phyloP scores from a whole-genome alignment of 1,140 invertebrate genomes.

The Dreissena rostriformis region DNA sequence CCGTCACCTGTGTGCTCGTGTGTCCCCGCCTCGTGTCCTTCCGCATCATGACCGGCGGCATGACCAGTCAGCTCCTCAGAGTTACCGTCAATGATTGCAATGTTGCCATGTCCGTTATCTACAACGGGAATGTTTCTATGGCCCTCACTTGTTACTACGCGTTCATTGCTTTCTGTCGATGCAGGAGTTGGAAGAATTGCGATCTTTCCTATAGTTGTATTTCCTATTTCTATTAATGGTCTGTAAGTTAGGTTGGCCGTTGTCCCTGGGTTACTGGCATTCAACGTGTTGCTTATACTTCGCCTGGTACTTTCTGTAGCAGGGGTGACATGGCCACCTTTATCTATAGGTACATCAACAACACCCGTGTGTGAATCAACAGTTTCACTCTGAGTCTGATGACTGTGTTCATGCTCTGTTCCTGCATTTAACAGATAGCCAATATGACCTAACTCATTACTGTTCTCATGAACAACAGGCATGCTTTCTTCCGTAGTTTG shows the following conservation, averaged over 20 bases:
- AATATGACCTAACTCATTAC: too few species aligned
- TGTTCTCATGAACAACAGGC: too few species aligned
- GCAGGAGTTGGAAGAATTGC: constrained; percentile 13
- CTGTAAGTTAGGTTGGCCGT: not conserved
- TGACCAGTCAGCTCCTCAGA: constrained; percentile 3
- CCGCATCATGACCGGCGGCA: not conserved
- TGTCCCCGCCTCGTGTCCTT: not conserved
- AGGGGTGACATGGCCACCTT: constrained; percentile 1
- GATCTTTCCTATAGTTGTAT: not conserved
- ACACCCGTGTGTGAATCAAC: not conserved
- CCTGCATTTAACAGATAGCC: too few species aligned
- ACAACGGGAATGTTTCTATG: not conserved
- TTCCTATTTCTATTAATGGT: too few species aligned
- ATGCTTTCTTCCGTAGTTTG: too few species aligned
- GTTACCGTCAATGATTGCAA: not conserved
- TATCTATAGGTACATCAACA: constrained; percentile 33
- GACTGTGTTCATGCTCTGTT: too few species aligned
- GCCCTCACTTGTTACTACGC: not conserved
- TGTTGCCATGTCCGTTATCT: not conserved
- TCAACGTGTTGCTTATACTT: too few species aligned
- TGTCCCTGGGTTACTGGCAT: not conserved
- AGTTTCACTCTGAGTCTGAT: not conserved
- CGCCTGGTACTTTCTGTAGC: too few species aligned
- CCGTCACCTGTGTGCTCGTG: not conserved
- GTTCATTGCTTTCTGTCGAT: not conserved